Evolutionary conservation across 2,888 invertebrate species (phyloP), one percentile per base, ranked within the genome.

Genomic region (Orchesellides sinensis): DNA sequence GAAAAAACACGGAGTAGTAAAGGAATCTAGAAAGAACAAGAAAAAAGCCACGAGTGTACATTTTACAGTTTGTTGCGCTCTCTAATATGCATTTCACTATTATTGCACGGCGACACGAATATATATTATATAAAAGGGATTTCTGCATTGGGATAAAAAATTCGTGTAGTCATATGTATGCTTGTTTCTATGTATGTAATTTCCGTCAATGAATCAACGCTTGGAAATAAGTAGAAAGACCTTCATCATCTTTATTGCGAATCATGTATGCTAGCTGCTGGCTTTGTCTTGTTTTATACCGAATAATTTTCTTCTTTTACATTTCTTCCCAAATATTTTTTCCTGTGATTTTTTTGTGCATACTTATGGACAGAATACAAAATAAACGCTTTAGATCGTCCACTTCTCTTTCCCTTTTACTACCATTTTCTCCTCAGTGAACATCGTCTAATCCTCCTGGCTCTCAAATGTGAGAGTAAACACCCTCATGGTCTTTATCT

Each of bases 61-160:
- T 72, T 79, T 79, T 79, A 70, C 79, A 79, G 79, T 70, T 79
- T 79, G 63, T 70, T 79, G 79, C 79, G 68, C 56, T 63, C 63
- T 70, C 61, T 79, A 70, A 70, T n/a, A n/a, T 70, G 79, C 54
- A 79, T 72, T 59, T 40, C 23, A 45, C 12, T 61, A n/a, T n/a
- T n/a, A n/a, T n/a, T n/a, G n/a, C n/a, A n/a, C n/a, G n/a, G n/a
- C n/a, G n/a, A n/a, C n/a, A n/a, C n/a, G n/a, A n/a, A n/a, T n/a
- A n/a, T n/a, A n/a, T n/a, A n/a, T n/a, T n/a, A n/a, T n/a, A n/a
- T n/a, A n/a, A n/a, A n/a, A n/a, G n/a, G n/a, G n/a, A n/a, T n/a
- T n/a, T n/a, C n/a, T n/a, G n/a, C n/a, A n/a, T n/a, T n/a, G n/a
- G n/a, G n/a, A n/a, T n/a, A n/a, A n/a, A n/a, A n/a, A n/a, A n/a